These are phyloP conservation scores for Aurelia coerulea DNA, from an alignment of 30 jellyfish, hydroid and myxozoan species.

Conservation along the genomic window DNA sequence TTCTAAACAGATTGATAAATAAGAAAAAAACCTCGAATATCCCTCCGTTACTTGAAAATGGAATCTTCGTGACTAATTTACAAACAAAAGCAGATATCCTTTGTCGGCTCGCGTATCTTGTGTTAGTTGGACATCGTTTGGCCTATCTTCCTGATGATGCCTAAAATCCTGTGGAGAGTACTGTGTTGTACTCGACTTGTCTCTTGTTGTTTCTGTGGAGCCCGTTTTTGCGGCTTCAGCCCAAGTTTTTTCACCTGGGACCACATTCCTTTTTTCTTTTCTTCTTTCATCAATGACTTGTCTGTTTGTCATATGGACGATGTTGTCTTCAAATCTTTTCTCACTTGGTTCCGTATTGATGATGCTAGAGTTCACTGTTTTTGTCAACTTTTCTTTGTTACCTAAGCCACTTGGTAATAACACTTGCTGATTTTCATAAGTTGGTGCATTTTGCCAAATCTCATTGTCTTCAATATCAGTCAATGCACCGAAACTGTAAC, in stretches of 20 bases:
- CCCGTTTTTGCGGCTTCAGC: slow-evolving; percentile 21
- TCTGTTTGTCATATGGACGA: background rate
- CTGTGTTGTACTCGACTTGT: slow-evolving; percentile 3
- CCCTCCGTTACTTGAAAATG: no score
- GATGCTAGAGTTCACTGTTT: slow-evolving; percentile 17
- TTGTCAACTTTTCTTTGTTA: background rate
- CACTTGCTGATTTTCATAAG: no score
- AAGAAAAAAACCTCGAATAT: no score
- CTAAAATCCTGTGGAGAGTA: background rate
- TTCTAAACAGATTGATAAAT: no score
- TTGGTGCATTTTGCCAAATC: no score
- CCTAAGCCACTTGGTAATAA: no score
- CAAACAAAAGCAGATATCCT: no score
- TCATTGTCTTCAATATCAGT: no score
- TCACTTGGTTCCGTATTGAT: background rate
- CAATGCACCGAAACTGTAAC: no score
- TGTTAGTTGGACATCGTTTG: no score
- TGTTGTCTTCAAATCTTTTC: slow-evolving; percentile 9
- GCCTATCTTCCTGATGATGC: background rate
- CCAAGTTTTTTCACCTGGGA: slow-evolving; percentile 31
- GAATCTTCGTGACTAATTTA: no score
- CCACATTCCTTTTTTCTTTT: slow-evolving; percentile 17
- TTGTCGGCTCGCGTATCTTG: no score
- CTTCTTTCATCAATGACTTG: slow-evolving; percentile 10
- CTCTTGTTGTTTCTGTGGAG: slow-evolving; percentile 11